phyloP scores from a whole-genome alignment of 2,113 vertebrate species.

The Eonycteris spelaea region DNA sequence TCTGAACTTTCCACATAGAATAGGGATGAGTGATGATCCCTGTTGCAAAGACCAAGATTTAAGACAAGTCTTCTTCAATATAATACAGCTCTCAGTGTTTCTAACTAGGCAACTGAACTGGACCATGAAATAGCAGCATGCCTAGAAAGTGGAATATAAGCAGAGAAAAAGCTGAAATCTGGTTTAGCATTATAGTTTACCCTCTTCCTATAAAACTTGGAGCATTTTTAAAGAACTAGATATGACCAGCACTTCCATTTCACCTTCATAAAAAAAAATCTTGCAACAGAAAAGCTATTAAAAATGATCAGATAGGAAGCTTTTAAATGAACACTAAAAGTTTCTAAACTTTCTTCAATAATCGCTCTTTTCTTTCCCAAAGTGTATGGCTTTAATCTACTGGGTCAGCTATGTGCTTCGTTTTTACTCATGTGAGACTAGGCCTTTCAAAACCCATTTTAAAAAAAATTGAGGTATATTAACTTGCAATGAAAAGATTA shows the following conservation, averaged over 20 bases:
- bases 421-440: background rate
- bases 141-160: background rate
- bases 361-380: background rate
- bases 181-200: background rate
- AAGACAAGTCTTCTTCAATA: background rate
- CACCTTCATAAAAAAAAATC: conserved; percentile 48
- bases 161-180: background rate
- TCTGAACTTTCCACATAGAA: background rate
- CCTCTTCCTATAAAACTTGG: background rate
- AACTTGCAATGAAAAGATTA: conserved; percentile 39
- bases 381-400: background rate
- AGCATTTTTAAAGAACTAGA: background rate
- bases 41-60: background rate
- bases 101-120: background rate
- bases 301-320: conserved; percentile 12
- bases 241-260: background rate
- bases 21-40: background rate
- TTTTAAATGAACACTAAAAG: conserved; percentile 31
- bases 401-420: background rate
- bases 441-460: conserved; percentile 44
- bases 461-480: conserved; percentile 1
- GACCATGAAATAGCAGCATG: background rate
- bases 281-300: conserved; percentile 38
- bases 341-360: background rate
- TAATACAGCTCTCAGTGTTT: background rate